phyloP scores from a whole-genome alignment of 2,888 invertebrate genomes.

The Macrophya alboannulata region DNA sequence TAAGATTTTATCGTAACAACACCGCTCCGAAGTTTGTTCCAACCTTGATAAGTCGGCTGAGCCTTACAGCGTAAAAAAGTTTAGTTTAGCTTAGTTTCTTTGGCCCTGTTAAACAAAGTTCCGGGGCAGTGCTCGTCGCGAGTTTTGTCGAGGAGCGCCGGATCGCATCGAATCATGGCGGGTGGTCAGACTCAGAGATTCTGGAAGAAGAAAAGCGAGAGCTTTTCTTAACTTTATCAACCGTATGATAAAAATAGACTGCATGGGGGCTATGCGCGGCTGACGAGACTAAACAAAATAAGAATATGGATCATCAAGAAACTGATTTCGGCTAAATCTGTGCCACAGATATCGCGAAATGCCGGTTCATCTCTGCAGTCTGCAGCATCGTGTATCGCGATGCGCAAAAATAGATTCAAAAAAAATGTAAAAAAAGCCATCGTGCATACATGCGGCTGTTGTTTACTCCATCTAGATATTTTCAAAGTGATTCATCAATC shows the following conservation, averaged over 20 bases:
- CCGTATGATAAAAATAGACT: neutral
- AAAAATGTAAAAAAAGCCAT: too few species aligned
- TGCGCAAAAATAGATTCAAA: neutral
- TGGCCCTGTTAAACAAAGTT: slow-evolving; percentile 71
- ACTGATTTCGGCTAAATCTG: neutral
- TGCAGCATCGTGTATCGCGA: neutral
- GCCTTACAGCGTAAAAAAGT: slow-evolving; percentile 66
- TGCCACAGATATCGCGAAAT: neutral
- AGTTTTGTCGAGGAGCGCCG: slow-evolving; percentile 33
- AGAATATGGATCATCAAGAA: neutral
- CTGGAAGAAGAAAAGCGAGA: neutral
- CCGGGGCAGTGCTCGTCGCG: slow-evolving; percentile 40
- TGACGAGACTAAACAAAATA: neutral
- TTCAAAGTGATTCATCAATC: slow-evolving; percentile 77
- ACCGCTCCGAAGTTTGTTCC: slow-evolving; percentile 66
- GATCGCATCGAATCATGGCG: slow-evolving; percentile 29
- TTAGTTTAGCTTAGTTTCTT: slow-evolving; percentile 69
- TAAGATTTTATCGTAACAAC: slow-evolving; percentile 52
- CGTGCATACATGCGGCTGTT: slow-evolving; percentile 71
- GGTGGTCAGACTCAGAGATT: slow-evolving; percentile 42
- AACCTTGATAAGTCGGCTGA: slow-evolving; percentile 68
- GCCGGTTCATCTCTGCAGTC: neutral
- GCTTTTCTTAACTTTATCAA: neutral
- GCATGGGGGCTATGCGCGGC: too few species aligned
- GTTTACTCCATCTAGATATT: slow-evolving; percentile 76